Conservation (phyloP, 2,113 vertebrate species). For the Melanostigma gelatinosum region DNA sequence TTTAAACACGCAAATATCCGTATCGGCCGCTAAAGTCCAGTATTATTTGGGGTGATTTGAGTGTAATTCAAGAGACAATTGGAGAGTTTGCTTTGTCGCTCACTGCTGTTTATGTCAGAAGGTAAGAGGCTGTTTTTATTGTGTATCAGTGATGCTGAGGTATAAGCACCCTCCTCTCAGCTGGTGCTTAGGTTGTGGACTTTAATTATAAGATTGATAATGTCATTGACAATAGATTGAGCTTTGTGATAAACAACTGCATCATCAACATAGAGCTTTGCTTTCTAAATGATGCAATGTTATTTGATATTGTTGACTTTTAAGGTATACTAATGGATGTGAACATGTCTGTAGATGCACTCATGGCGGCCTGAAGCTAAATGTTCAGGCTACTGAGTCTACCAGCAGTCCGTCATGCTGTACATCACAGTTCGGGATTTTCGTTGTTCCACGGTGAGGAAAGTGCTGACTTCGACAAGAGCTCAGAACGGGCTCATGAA, state of each 20-base stretch:
- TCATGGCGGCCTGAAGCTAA: not conserved
- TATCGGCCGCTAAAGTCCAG: not conserved
- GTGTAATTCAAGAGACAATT: no score
- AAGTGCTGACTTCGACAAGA: slow-evolving; percentile 36
- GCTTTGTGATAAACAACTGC: not conserved
- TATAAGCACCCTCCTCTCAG: not conserved
- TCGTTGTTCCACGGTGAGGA: not conserved
- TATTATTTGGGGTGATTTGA: not conserved
- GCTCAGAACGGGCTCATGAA: slow-evolving; percentile 34
- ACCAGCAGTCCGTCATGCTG: not conserved
- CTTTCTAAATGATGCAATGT: not conserved
- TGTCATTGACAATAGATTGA: not conserved
- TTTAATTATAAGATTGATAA: not conserved
- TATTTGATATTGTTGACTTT: slow-evolving; percentile 1
- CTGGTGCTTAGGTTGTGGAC: not conserved
- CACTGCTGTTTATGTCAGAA: not conserved
- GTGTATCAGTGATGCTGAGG: not conserved
- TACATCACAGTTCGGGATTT: slow-evolving; percentile 19
- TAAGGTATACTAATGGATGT: not conserved
- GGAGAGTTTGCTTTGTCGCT: not conserved
- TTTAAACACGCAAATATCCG: not conserved
- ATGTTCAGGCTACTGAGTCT: not conserved
- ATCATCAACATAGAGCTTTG: slow-evolving; percentile 9
- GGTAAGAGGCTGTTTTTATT: not conserved
- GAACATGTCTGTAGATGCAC: not conserved